A percentile compares a stretch with the other conserved stretches of the same genome.
Evolutionary conservation across 1,140 invertebrate genomes (phyloP).

Genomic region (Octopus sinensis): DNA sequence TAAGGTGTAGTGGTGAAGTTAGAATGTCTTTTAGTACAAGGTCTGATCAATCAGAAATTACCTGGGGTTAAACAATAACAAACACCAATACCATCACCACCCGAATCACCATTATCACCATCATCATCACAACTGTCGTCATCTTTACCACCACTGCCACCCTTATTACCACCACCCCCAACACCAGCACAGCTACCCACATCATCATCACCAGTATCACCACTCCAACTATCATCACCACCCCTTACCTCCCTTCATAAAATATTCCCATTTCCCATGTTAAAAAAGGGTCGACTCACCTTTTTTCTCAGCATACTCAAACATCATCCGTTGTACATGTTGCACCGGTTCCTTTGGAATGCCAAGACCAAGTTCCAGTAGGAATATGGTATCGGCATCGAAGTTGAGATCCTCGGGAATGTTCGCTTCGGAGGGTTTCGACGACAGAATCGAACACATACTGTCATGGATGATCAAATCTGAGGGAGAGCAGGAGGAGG

Average conservation of each 20-base stretch:
- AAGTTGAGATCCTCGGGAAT: conserved; percentile 33
- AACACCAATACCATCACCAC: no score
- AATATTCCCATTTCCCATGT: neutral
- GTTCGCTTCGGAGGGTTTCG: neutral
- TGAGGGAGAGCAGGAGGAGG: neutral
- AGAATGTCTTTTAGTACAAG: no score
- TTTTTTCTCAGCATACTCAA: conserved; percentile 46
- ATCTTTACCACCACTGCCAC: no score
- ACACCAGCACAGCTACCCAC: no score
- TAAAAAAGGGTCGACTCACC: conserved; percentile 30
- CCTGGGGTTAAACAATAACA: no score
- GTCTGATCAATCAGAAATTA: no score
- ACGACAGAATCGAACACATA: neutral
- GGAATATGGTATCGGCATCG: conserved; percentile 32
- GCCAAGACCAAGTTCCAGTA: conserved; percentile 44
- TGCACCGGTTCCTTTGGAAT: conserved; percentile 34
- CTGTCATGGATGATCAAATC: conserved; percentile 6
- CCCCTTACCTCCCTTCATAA: neutral
- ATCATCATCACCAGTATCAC: no score
- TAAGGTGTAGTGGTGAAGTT: no score
- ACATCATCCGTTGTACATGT: conserved; percentile 40
- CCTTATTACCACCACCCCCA: no score
- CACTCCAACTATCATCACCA: no score
- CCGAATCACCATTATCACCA: no score
- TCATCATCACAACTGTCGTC: no score